Base-by-base conservation (phyloP, 1,140 invertebrate genomes). In the Drosophila littoralis region DNA sequence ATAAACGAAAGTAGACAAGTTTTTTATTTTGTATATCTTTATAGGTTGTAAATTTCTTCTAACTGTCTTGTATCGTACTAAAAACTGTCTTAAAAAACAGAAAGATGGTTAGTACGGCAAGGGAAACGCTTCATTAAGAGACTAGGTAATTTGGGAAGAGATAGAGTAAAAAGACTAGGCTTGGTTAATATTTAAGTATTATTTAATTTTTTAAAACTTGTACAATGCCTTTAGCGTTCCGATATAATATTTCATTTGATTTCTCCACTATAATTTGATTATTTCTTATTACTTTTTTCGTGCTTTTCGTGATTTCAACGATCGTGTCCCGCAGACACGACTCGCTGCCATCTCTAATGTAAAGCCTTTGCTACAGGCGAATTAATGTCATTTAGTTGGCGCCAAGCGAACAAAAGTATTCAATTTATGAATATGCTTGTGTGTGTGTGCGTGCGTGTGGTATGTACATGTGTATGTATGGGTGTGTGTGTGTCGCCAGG, bases 331-430 rank as follows among this genome's bases (percentile, higher is more conserved):
- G 35, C 15, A 48, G n/a, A n/a, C 33, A 43, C 43, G 22, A 13
- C 7, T 54, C 22, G 17, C 28, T 59, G n/a, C 10, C 70, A 45
- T 67, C 63, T 13, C 65, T 60, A 55, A 36, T 40, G 68, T 7
- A 46, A 48, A 82, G 66, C 43, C 67, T 51, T 48, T 60, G 45
- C 40, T 22, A 12, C 48, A 73, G 61, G 68, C 72, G 69, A 75
- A 33, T 79, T 77, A 83, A 83, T 88, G 76, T 66, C 73, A 74
- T 74, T 83, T 83, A 68, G 68, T 79, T 79, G 82, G 71, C 83
- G 74, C 68, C 79, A 81, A 75, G 64, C 67, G 67, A 66, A 82
- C 71, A 79, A 79, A 78, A 71, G 64, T 75, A 88, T 85, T 76
- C 67, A 85, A 69, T 86, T 82, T 85, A 82, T 76, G 54, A 82